Conservation (phyloP, 2,797 vertebrate species). For the Dallia pectoralis region DNA sequence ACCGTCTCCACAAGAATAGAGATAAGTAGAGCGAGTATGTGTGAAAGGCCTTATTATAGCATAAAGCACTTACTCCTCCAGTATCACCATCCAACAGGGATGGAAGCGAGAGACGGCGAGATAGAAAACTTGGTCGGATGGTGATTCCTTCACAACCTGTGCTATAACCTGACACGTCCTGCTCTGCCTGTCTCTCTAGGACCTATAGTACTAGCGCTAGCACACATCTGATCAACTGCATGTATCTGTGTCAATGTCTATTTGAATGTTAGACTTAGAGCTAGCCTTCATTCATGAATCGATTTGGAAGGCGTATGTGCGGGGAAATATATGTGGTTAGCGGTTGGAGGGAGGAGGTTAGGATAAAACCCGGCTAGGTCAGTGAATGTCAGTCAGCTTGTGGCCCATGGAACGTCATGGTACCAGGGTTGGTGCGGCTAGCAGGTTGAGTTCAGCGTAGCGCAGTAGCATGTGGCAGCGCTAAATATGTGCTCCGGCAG, state of each 20-base stretch:
- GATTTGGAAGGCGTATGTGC: constrained; percentile 52
- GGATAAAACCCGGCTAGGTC: not conserved
- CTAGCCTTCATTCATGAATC: constrained; percentile 51
- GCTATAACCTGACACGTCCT: not conserved
- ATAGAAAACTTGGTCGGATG: not conserved
- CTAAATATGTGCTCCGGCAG: constrained; percentile 2
- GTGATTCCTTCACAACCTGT: not conserved
- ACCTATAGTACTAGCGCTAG: constrained; percentile 1
- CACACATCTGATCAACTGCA: constrained; percentile 28
- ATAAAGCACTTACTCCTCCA: not conserved
- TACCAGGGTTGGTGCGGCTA: not conserved
- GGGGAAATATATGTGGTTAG: constrained; percentile 40
- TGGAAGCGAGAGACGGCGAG: not conserved
- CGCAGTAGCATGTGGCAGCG: constrained; percentile 12
- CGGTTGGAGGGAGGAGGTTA: constrained; percentile 4
- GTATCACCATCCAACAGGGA: not conserved
- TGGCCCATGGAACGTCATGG: not conserved
- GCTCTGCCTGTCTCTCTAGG: not conserved
- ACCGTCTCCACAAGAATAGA: too few relatives aligned
- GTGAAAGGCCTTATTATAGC: not conserved
- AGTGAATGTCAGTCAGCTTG: not conserved
- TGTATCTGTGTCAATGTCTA: constrained; percentile 37
- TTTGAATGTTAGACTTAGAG: constrained; percentile 61
- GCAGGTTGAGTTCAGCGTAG: constrained; percentile 4
- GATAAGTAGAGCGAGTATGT: not conserved